Percentiles rank a stretch among this genome's conserved stretches.
Conservation (phyloP, 1,140 invertebrate genomes). For the Magallana gigas region DNA sequence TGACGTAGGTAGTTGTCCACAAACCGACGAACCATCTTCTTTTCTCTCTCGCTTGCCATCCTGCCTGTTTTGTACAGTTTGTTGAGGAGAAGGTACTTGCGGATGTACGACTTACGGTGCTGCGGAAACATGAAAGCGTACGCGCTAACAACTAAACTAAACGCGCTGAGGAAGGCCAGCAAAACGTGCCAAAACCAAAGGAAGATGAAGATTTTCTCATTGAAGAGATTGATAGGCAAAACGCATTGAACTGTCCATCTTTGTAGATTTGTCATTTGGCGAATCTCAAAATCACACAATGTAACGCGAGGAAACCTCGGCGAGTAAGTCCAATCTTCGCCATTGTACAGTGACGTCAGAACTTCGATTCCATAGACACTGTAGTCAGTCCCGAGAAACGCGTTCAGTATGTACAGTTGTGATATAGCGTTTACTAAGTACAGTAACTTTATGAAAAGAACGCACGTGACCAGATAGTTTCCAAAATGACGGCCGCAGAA, state of each 20-base stretch:
- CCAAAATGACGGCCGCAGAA: slow-evolving; percentile 79
- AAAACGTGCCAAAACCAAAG: slow-evolving; percentile 71
- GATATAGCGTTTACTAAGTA: slow-evolving; percentile 80
- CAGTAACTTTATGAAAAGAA: slow-evolving; percentile 80
- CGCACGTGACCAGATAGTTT: slow-evolving; percentile 80
- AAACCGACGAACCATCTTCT: slow-evolving; percentile 66
- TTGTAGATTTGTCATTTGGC: slow-evolving; percentile 78
- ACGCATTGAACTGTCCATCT: slow-evolving; percentile 80
- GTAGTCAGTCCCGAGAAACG: slow-evolving; percentile 67
- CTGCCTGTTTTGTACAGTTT: slow-evolving; percentile 67
- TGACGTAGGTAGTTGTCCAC: slow-evolving; percentile 46
- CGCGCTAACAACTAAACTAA: slow-evolving; percentile 67
- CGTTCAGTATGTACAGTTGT: slow-evolving; percentile 69
- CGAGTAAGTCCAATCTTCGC: slow-evolving; percentile 40
- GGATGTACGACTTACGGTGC: slow-evolving; percentile 73
- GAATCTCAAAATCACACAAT: slow-evolving; percentile 80
- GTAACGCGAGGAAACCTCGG: slow-evolving; percentile 79
- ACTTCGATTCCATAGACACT: slow-evolving; percentile 78
- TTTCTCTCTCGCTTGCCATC: slow-evolving; percentile 66
- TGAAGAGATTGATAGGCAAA: slow-evolving; percentile 81
- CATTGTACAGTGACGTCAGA: slow-evolving; percentile 58
- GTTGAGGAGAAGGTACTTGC: slow-evolving; percentile 75
- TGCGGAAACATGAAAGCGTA: slow-evolving; percentile 70
- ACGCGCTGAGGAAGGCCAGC: slow-evolving; percentile 74
- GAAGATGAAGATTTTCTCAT: slow-evolving; percentile 81